These are phyloP conservation scores for Drosophila paulistorum DNA, from an alignment of 1,140 invertebrate genomes.

Conservation along the genomic window DNA sequence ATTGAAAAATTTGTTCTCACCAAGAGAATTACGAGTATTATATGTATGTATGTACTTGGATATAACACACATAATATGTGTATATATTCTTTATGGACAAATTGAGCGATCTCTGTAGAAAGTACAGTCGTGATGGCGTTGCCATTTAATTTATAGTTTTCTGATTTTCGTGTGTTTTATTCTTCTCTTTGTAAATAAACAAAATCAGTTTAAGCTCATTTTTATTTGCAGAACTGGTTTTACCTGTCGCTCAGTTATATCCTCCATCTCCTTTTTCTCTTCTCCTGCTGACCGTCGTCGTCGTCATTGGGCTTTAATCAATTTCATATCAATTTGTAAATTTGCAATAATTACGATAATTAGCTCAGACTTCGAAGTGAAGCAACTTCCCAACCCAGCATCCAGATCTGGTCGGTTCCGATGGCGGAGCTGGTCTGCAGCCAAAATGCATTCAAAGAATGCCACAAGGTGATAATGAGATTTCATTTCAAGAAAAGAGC, in stretches of 20 bases:
- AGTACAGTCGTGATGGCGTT: conserved; percentile 12
- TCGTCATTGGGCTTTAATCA: conserved; percentile 71
- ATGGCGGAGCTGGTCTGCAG: conserved; percentile 1
- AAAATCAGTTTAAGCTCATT: neutral
- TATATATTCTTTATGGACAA: conserved; percentile 40
- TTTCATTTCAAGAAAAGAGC: conserved; percentile 68
- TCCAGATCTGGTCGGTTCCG: neutral
- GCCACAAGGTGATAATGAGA: conserved; percentile 78
- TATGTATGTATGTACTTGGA: neutral
- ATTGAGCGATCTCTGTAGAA: conserved; percentile 33
- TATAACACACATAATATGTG: neutral
- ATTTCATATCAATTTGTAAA: conserved; percentile 83
- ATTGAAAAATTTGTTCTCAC: conserved; percentile 82
- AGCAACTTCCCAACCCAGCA: conserved; percentile 6
- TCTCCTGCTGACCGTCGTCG: conserved; percentile 23
- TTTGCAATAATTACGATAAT: conserved; percentile 83
- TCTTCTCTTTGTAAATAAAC: neutral
- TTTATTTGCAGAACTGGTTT: conserved; percentile 6
- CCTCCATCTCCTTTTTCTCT: conserved; percentile 26
- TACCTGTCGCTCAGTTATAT: conserved; percentile 6
- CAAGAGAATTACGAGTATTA: conserved; percentile 53
- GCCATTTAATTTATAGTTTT: conserved; percentile 5
- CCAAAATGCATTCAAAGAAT: conserved; percentile 75
- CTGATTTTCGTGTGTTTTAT: neutral
- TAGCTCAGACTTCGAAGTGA: conserved; percentile 55